phyloP scores from a whole-genome alignment of 2,797 vertebrate genomes.

The Glyptemys insculpta region DNA sequence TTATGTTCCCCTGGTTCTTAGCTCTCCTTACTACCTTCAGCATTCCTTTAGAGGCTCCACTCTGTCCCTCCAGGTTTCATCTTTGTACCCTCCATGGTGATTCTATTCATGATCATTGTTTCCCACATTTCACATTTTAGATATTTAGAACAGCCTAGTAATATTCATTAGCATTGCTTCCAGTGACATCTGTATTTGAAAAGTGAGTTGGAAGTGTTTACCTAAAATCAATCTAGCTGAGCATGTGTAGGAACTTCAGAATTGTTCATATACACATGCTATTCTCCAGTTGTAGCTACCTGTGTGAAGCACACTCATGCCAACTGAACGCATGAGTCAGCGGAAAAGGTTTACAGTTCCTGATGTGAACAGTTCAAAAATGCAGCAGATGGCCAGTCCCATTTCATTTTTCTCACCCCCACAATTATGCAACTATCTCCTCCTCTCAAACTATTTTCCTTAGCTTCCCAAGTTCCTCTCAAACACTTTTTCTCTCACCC shows the following conservation, averaged over 20 bases:
- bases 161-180: not conserved
- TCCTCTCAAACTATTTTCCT: not conserved
- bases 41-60: not conserved
- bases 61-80: not conserved
- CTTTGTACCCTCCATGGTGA: not conserved
- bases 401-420: conserved; percentile 6
- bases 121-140: not conserved
- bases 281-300: not conserved
- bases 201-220: not conserved
- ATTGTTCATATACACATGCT: not conserved
- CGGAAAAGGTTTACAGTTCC: not conserved
- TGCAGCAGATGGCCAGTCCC: not conserved
- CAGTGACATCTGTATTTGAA: not conserved
- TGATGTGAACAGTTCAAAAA: not conserved
- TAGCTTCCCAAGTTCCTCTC: conserved; percentile 2
- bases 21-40: not conserved
- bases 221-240: not conserved
- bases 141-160: not conserved
- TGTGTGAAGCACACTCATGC: not conserved
- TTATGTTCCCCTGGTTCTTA: not conserved
- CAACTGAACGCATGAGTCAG: not conserved
- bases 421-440: not conserved
- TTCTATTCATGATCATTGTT: accelerated
- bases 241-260: not conserved
- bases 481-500: not conserved